Conservation (phyloP, 53 echinoderm and acorn worm species). For the Holothuria leucospilota region DNA sequence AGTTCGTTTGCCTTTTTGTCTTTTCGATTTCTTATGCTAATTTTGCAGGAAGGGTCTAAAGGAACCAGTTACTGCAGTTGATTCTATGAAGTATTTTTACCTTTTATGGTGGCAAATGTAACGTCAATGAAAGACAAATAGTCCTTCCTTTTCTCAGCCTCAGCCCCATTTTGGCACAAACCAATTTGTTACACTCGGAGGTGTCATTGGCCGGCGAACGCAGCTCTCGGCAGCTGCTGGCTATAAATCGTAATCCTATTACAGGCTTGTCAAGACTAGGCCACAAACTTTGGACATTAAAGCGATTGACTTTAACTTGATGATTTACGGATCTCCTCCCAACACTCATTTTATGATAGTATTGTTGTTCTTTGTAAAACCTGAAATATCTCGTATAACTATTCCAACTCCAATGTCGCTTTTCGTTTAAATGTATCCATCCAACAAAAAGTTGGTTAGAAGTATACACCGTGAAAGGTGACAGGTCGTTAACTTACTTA, state of each 20-base stretch:
- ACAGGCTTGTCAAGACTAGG: conserved; percentile 18
- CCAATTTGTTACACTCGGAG: conserved; percentile 26
- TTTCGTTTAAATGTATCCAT: too few species aligned
- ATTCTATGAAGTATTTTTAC: too few species aligned
- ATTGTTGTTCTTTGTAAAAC: background rate
- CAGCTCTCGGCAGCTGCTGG: conserved; percentile 24
- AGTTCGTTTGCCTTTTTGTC: too few species aligned
- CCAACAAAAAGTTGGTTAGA: too few species aligned
- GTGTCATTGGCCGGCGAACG: conserved; percentile 39
- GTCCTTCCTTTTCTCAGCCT: too few species aligned
- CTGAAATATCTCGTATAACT: conserved; percentile 22
- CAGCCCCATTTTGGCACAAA: too few species aligned
- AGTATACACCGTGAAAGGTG: too few species aligned
- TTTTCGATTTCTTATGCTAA: background rate
- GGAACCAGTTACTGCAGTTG: too few species aligned
- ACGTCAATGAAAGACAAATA: too few species aligned
- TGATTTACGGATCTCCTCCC: conserved; percentile 28
- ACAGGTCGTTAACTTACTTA: too few species aligned
- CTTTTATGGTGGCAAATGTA: too few species aligned
- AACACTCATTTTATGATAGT: conserved; percentile 4
- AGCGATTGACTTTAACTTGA: conserved; percentile 24
- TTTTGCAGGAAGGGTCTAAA: background rate
- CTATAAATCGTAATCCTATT: conserved; percentile 42
- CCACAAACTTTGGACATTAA: conserved; percentile 45
- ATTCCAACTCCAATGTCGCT: conserved; percentile 6